Base-by-base conservation (phyloP, 2,888 invertebrate species). In the Dascillus cervinus region DNA sequence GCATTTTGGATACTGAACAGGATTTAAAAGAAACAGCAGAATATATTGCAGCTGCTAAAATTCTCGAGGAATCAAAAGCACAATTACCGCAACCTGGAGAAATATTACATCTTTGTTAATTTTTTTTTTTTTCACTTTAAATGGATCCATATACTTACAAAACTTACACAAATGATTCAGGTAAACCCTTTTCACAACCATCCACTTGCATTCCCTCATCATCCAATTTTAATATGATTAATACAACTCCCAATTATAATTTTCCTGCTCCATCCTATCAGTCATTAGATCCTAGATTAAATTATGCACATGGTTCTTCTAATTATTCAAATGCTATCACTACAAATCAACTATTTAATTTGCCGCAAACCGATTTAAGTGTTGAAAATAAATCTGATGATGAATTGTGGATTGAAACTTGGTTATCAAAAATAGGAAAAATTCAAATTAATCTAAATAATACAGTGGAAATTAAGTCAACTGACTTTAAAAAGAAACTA, bases 21-120 rank as follows among this genome's bases (percentile, higher is more conserved):
- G 89, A 90, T 54, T 71, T 90, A n/a, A 75, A 77, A 54, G 81
- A 81, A 41, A 63, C 72, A 10, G 80, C 79, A 52, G 83, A 82
- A 37, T 91, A 82, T 52, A 56, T 63, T 13, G 66, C 76, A 4
- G 91, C 91, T 0, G 54, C 73, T 37, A 70, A 75, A 60, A 67
- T 79, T 8, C 60, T 90, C 3, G 73, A 74, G 47, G 84, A 80
- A 36, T 78, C 82, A 1, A 74, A 77, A 50, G 49, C 58, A n/a
- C 73, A 77, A 49, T 60, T 78, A 26, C 69, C 72, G 0, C 65
- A 69, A 29, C 47, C 60, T 21, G 55, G 52, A 23, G 60, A 58
- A 43, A 30, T 47, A 39, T 43, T 47, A 25, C 44, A 44, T 21
- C 30, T 41, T 29, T 43, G 43, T 28, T 45, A 45, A 29, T 12